These are phyloP conservation scores for Chloroceryle amazona DNA, from an alignment of 2,797 vertebrate genomes.

Conservation along the genomic window DNA sequence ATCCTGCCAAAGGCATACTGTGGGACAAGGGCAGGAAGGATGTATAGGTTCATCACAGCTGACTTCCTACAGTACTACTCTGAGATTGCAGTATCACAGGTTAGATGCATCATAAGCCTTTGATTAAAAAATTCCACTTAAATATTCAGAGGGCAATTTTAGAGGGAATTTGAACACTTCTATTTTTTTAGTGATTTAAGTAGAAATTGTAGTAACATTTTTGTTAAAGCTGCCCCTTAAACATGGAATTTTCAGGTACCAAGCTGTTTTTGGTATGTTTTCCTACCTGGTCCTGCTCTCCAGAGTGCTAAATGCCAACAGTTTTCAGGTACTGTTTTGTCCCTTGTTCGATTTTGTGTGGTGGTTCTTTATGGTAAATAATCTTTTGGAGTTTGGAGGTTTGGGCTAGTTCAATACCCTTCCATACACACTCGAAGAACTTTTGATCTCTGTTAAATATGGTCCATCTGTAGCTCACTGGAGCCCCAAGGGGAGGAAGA, in stretches of 20 bases:
- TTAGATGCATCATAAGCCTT: not conserved
- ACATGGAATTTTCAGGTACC: not conserved
- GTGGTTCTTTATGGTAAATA: not conserved
- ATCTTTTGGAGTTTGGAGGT: not conserved
- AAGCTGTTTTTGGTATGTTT: not conserved
- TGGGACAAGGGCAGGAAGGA: not conserved
- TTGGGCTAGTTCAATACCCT: not conserved
- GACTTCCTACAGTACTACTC: not conserved
- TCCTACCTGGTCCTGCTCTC: not conserved
- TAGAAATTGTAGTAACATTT: not conserved
- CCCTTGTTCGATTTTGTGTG: not conserved
- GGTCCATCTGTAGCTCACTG: not conserved
- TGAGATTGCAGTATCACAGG: not conserved
- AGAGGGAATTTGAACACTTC: not conserved
- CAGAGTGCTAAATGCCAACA: not conserved
- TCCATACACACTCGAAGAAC: not conserved
- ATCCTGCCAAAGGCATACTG: not conserved
- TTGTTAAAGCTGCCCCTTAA: not conserved
- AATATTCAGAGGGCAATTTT: not conserved
- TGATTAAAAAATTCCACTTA: not conserved
- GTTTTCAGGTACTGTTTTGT: not conserved
- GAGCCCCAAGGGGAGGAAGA: not conserved
- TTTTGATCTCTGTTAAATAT: not conserved
- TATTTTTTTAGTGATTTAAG: not conserved
- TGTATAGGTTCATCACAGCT: not conserved